Evolutionary conservation across 2,797 vertebrate species (phyloP).

Genomic region (Sphaeramia orbicularis): DNA sequence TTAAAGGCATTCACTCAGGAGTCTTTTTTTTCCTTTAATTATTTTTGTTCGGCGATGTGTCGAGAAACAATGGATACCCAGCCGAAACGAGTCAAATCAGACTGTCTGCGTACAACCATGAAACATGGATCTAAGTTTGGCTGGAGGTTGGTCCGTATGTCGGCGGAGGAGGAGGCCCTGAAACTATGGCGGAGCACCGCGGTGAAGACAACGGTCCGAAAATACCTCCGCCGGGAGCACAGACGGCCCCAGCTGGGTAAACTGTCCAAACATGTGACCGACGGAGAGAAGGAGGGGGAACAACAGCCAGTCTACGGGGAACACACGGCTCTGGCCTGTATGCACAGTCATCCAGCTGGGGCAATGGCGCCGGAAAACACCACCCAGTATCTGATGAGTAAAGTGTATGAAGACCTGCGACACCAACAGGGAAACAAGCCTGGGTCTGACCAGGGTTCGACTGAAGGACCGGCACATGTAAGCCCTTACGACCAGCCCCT

Average conservation of each 20-base stretch:
- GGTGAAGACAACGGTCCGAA: conserved; percentile 20
- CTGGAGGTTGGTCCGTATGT: conserved; percentile 22
- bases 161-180: conserved; percentile 23
- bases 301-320: accelerated
- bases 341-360: neutral
- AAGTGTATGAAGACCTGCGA: conserved; percentile 72
- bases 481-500: conserved; percentile 15
- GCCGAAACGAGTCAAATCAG: neutral
- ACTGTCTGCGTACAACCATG: conserved; percentile 4
- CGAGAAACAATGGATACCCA: conserved; percentile 52
- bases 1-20: neutral
- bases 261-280: neutral
- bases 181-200: neutral
- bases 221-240: conserved; percentile 17
- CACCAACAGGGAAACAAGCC: accelerated
- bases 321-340: neutral
- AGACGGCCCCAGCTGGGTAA: conserved; percentile 13
- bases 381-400: conserved; percentile 85
- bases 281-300: accelerated
- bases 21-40: accelerated
- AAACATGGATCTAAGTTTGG: conserved; percentile 17
- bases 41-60: conserved; percentile 74
- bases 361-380: conserved; percentile 86
- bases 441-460: accelerated
- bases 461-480: neutral